Conservation (phyloP, 1,140 invertebrate genomes). For the Tetramorium simillimum region DNA sequence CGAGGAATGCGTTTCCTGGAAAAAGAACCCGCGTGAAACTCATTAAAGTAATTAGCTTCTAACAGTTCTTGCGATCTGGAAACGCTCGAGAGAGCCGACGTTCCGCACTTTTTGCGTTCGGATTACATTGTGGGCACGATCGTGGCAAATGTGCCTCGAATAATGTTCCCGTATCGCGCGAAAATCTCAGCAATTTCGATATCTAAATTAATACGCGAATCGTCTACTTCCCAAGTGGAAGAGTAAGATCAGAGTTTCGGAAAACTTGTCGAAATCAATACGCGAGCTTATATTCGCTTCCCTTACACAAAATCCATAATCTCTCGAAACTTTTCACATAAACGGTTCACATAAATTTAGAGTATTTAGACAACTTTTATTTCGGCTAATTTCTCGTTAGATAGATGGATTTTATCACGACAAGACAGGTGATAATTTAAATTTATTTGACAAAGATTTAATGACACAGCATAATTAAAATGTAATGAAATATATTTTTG, state of each 20-base stretch:
- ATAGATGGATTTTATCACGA: not conserved
- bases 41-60: conserved; percentile 57
- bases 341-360: too few species aligned
- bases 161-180: not conserved
- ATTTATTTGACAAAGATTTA: not conserved
- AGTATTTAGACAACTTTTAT: not conserved
- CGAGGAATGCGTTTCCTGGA: conserved; percentile 92
- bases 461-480: not conserved
- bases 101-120: conserved; percentile 18
- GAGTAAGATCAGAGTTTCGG: not conserved
- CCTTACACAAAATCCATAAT: not conserved
- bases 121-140: not conserved
- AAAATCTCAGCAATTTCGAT: conserved; percentile 5
- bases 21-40: conserved; percentile 65
- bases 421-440: not conserved
- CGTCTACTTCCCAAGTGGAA: not conserved
- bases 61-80: conserved; percentile 53
- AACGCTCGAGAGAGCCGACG: conserved; percentile 42
- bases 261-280: conserved; percentile 4
- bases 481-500: not conserved
- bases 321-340: not conserved
- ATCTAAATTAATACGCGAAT: conserved; percentile 26
- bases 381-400: not conserved
- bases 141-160: not conserved
- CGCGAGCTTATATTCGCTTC: not conserved